Percentiles rank a stretch among this genome's conserved stretches.
These are phyloP conservation scores for Nomada fucata DNA, from an alignment of 2,888 invertebrate genomes.

Conservation along the genomic window DNA sequence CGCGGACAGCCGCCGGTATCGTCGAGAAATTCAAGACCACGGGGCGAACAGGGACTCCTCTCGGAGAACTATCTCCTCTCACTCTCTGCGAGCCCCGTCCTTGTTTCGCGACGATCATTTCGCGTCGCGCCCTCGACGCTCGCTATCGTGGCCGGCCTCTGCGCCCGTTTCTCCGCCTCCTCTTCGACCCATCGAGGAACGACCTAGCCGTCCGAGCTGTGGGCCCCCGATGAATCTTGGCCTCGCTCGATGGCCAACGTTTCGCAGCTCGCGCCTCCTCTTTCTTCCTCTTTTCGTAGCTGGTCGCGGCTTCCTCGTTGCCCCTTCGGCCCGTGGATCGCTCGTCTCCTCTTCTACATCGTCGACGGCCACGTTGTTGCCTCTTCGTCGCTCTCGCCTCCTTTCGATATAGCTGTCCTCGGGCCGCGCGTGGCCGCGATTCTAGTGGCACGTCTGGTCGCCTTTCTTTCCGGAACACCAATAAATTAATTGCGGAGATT, in stretches of 20 bases:
- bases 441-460: conserved; percentile 18
- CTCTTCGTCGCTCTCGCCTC: conserved; percentile 20
- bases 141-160: conserved; percentile 45
- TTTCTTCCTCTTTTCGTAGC: not conserved
- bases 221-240: conserved; percentile 25
- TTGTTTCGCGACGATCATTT: conserved; percentile 7
- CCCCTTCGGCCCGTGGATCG: not conserved
- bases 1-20: conserved; percentile 69
- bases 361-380: not conserved
- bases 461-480: conserved; percentile 66
- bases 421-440: conserved; percentile 1
- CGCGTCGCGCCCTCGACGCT: conserved; percentile 54
- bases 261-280: not conserved
- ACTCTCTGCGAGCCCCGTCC: not conserved
- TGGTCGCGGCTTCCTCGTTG: not conserved
- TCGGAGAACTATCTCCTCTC: not conserved
- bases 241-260: conserved; percentile 25
- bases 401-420: conserved; percentile 19
- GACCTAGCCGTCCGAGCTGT: conserved; percentile 10
- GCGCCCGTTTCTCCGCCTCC: conserved; percentile 46
- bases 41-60: not conserved
- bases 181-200: conserved; percentile 44
- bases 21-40: conserved; percentile 14
- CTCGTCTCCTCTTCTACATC: not conserved
- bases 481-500: conserved; percentile 83